These are phyloP conservation scores for Thaumatotibia leucotreta DNA, from an alignment of 1,140 invertebrate species.

Conservation along the genomic window DNA sequence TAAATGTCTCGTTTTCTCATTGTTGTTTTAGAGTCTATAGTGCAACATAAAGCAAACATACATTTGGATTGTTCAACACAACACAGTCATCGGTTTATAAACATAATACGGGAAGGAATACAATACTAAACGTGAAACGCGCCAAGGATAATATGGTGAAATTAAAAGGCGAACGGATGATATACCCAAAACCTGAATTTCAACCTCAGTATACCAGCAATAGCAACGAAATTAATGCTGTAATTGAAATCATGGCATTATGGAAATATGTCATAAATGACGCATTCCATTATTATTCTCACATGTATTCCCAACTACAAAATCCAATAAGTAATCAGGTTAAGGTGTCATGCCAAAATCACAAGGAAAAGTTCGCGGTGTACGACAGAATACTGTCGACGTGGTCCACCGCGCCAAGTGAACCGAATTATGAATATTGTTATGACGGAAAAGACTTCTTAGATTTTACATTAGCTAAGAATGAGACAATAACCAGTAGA, in stretches of 20 bases:
- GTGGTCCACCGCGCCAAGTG: neutral
- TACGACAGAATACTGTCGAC: neutral
- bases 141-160: neutral
- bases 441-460: neutral
- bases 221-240: neutral
- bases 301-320: neutral
- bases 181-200: neutral
- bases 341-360: neutral
- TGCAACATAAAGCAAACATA: too few species aligned
- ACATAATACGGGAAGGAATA: too few species aligned
- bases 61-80: too few species aligned
- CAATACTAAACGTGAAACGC: neutral
- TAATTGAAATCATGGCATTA: neutral
- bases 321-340: neutral
- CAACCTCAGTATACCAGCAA: neutral
- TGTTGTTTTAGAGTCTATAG: neutral
- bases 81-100: too few species aligned
- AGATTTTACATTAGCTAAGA: neutral
- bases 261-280: neutral
- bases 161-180: neutral
- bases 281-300: neutral
- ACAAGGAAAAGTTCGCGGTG: neutral
- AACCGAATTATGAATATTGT: neutral
- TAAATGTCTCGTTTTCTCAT: neutral
- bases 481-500: neutral